Evolutionary conservation across 2,113 vertebrate species (phyloP), one percentile per base, ranked within the genome.

Genomic region (Nycticebus coucang): DNA sequence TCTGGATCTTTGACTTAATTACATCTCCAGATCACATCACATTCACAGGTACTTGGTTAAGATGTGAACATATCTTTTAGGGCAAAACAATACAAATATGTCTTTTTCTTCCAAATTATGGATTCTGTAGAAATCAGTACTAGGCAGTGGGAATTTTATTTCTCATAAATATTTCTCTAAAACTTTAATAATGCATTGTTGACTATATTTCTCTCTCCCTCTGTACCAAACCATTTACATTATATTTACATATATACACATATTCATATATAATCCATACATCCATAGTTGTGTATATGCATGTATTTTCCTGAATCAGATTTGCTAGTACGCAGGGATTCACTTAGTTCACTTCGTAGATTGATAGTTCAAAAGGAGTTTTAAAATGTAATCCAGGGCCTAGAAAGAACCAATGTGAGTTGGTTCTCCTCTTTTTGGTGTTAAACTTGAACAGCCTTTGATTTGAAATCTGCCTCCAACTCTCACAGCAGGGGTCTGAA

Each of bases 91-190:
- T 93, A 89, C 53, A 91, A 88, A 80, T 24, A 5, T 66, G 37
- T 72, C 13, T 59, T 80, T 95, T 64, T 10, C 33, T 88, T 78
- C 33, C 37, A 91, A 87, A 90, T 95, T 84, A 72, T 5, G 50
- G 8, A 66, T 89, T 89, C 15, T 37, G 45, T 50, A 50, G 22
- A 91, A 78, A 64, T 41, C 12, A 62, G 12, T 78, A 90, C 14
- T 68, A 66, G 30, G 41, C 19, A 64, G 18, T 94, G 22, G n/a
- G 45, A 57, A 85, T 45, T 30, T 64, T 64, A 75, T 59, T 81
- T 33, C 59, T n/a, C 9, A 62, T 60, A 89, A 82, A 11, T 7
- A 30, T 68, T 60, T 53, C 26, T 77, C 33, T 50, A 55, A 24
- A 94, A 74, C 7, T 45, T 59, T 84, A 45, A 15, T 41, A 91